phyloP scores from a whole-genome alignment of 2,888 invertebrate genomes.

The Synanthedon andrenaeformis region DNA sequence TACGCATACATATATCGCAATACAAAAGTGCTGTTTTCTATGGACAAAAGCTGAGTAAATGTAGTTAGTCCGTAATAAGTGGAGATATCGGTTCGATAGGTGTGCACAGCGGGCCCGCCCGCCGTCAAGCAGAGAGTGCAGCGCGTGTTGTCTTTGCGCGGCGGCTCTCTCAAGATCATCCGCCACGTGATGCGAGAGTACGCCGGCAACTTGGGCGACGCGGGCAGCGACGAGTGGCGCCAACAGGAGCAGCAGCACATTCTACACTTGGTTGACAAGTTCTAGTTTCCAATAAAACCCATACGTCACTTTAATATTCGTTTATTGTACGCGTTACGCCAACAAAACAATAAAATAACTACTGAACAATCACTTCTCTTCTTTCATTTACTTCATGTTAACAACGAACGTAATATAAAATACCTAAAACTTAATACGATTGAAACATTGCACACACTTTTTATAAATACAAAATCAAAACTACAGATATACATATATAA shows the following conservation, averaged over 20 bases:
- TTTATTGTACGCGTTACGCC: too few relatives aligned
- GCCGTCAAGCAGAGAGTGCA: constrained; percentile 86
- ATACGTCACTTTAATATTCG: too few relatives aligned
- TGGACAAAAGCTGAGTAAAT: too few relatives aligned
- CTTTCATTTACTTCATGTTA: constrained; percentile 8
- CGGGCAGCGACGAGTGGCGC: constrained; percentile 85
- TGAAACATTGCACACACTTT: constrained; percentile 10
- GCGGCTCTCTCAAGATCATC: constrained; percentile 92
- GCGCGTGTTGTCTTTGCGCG: constrained; percentile 88
- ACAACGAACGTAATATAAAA: constrained; percentile 32
- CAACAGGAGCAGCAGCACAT: constrained; percentile 93
- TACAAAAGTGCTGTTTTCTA: too few relatives aligned
- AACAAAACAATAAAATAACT: constrained; percentile 21
- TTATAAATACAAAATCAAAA: constrained; percentile 3
- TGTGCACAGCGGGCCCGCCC: constrained; percentile 78
- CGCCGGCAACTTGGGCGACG: constrained; percentile 94
- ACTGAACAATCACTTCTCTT: constrained; percentile 17
- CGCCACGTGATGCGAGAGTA: constrained; percentile 96
- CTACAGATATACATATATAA: neutral
- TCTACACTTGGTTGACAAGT: constrained; percentile 89
- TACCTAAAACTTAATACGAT: constrained; percentile 18
- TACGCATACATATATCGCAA: too few relatives aligned
- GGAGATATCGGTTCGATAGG: constrained; percentile 24
- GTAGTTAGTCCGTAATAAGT: neutral
- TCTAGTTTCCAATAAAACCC: neutral